Conservation (phyloP, 2,113 vertebrate species). For the Isurus oxyrinchus region DNA sequence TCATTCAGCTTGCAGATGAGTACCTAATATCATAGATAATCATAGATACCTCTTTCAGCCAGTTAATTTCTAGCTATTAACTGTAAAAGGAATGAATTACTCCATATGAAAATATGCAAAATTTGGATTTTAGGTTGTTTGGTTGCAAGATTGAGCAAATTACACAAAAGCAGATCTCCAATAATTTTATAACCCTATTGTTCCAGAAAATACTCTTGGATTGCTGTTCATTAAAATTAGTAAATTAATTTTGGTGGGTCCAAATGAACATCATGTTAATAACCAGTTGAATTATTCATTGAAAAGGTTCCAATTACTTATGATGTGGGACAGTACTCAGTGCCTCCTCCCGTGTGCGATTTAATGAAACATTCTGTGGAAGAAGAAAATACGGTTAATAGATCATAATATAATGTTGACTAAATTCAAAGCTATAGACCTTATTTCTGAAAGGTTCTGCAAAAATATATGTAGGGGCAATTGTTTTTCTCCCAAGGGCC, state of each 20-base stretch:
- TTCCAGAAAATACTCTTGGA: not conserved
- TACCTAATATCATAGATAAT: no score
- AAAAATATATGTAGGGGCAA: not conserved
- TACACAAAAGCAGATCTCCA: not conserved
- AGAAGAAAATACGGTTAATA: not conserved
- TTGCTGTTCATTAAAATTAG: not conserved
- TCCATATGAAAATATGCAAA: not conserved
- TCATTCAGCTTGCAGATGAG: not conserved
- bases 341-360: slow-evolving; percentile 8
- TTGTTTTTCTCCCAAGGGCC: not conserved
- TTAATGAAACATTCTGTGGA: slow-evolving; percentile 17
- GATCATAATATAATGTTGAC: not conserved
- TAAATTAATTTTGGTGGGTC: not conserved
- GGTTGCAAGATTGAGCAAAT: not conserved
- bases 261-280: not conserved
- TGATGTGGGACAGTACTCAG: slow-evolving; percentile 19
- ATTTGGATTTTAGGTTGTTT: not conserved
- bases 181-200: not conserved
- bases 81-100: not conserved
- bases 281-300: not conserved
- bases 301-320: not conserved
- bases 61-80: not conserved
- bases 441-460: not conserved
- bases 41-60: not conserved
- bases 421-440: not conserved